Evolutionary conservation across 2,113 vertebrate species (phyloP).

Genomic region (Cyanoramphus novaezelandiae): DNA sequence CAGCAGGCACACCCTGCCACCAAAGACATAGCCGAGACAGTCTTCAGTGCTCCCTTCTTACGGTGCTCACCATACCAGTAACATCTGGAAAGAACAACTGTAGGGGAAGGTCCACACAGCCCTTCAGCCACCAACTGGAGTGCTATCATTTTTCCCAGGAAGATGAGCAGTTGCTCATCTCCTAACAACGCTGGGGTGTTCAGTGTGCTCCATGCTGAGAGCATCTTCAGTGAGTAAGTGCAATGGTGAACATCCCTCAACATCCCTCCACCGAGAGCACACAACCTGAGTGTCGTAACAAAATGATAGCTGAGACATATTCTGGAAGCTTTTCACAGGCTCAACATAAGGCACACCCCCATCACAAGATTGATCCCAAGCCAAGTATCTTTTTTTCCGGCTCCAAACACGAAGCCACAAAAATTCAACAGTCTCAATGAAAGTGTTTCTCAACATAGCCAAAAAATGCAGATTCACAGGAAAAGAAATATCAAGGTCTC

Average conservation of each 20-base stretch:
- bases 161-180: not conserved
- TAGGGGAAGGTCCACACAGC: not conserved
- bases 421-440: not conserved
- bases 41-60: not conserved
- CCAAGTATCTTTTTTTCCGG: not conserved
- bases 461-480: not conserved
- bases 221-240: not conserved
- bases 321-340: not conserved
- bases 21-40: fast-evolving
- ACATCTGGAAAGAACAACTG: not conserved
- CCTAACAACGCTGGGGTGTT: not conserved
- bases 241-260: not conserved
- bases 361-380: not conserved
- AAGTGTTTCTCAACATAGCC: not conserved
- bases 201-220: not conserved
- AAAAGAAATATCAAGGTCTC: not conserved
- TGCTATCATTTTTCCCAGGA: not conserved
- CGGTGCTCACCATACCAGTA: not conserved
- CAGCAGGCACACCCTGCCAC: not conserved
- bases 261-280: fast-evolving
- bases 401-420: not conserved
- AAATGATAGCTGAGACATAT: not conserved
- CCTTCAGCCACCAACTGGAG: not conserved
- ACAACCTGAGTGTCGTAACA: not conserved
- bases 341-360: not conserved